Evolutionary conservation across 2,797 vertebrate species (phyloP).

Genomic region (Neosalanx taihuensis): DNA sequence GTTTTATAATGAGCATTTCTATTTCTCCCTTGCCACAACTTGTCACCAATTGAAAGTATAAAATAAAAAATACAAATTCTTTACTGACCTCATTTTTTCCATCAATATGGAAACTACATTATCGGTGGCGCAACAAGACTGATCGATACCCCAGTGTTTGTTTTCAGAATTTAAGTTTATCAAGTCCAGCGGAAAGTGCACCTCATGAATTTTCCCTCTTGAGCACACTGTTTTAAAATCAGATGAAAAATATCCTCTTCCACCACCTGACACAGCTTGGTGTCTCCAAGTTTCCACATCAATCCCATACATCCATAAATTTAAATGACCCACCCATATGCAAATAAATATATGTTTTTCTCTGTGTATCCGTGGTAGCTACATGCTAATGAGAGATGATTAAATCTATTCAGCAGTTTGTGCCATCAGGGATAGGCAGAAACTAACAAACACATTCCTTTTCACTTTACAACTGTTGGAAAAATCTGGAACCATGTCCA

Average conservation of each 20-base stretch:
- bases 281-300: constrained; percentile 52
- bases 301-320: constrained; percentile 38
- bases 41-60: constrained; percentile 63
- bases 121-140: constrained; percentile 43
- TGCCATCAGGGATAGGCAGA: constrained; percentile 21
- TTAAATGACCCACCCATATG: constrained; percentile 35
- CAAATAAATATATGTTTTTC: constrained; percentile 25
- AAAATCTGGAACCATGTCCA: neutral
- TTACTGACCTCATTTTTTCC: constrained; percentile 47
- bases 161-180: constrained; percentile 51
- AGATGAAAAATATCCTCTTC: constrained; percentile 46
- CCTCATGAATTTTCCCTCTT: constrained; percentile 55
- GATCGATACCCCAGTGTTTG: constrained; percentile 62
- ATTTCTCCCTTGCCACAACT: constrained; percentile 65
- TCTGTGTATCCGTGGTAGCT: constrained; percentile 47
- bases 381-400: constrained; percentile 42
- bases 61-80: constrained; percentile 11
- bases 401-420: constrained; percentile 23
- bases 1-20: constrained; percentile 60
- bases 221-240: constrained; percentile 44
- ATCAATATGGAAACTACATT: constrained; percentile 63
- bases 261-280: constrained; percentile 21
- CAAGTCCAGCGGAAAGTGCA: constrained; percentile 59
- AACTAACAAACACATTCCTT: constrained; percentile 19
- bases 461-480: constrained; percentile 18